Evolutionary conservation across 2,888 invertebrate genomes (phyloP).

Genomic region (Agonopterix arenella): DNA sequence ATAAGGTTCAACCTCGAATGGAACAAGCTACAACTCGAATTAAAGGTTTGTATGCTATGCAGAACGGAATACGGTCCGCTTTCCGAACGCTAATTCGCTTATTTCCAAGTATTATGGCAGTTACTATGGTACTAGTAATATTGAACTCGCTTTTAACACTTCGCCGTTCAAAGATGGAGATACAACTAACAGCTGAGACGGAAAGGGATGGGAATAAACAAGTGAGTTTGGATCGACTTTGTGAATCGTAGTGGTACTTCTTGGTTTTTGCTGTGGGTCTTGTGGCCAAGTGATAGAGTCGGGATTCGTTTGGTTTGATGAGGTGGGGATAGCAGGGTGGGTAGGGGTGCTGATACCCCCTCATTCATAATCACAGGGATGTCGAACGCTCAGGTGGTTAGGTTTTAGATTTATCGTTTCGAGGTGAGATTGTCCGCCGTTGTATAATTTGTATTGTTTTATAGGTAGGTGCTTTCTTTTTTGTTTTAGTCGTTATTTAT

Average conservation of each 20-base stretch:
- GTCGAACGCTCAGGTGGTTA: conserved; percentile 72
- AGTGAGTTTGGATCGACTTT: conserved; percentile 7
- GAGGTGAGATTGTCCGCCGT: conserved; percentile 54
- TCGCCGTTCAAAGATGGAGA: neutral
- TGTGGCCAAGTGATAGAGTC: conserved; percentile 1
- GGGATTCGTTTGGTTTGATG: conserved; percentile 10
- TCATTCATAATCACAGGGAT: conserved; percentile 66
- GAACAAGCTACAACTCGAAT: conserved; percentile 32
- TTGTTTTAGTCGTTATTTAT: no score
- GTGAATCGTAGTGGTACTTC: conserved; percentile 1
- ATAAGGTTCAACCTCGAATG: conserved; percentile 17
- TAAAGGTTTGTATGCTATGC: conserved; percentile 64
- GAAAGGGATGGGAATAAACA: conserved; percentile 1
- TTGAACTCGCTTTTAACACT: neutral
- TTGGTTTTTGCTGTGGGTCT: conserved; percentile 9
- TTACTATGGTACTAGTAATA: conserved; percentile 5
- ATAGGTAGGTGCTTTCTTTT: conserved; percentile 8
- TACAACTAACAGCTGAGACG: neutral
- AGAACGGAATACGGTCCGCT: conserved; percentile 63
- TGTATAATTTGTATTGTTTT: conserved; percentile 59
- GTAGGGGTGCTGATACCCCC: conserved; percentile 30
- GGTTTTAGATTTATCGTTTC: conserved; percentile 66
- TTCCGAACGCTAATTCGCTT: conserved; percentile 66
- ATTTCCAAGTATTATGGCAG: conserved; percentile 31
- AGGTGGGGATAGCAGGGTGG: conserved; percentile 22